These are phyloP conservation scores for Hycleus phaleratus DNA, from an alignment of 1,140 invertebrate genomes.

Conservation along the genomic window DNA sequence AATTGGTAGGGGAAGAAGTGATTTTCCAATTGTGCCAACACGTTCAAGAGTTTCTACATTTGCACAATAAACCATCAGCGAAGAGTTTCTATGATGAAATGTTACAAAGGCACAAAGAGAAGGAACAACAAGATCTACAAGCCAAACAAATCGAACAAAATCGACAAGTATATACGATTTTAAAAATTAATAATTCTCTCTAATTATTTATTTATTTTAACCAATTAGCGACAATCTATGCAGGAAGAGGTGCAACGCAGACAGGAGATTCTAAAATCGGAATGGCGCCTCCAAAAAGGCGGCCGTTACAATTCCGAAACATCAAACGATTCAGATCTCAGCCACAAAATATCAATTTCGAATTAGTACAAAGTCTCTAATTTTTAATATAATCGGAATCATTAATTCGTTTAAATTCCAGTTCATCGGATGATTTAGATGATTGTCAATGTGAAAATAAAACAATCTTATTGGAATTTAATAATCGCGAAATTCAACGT, in stretches of 20 bases:
- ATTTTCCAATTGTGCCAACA: conserved; percentile 65
- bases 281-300: conserved; percentile 37
- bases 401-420: conserved; percentile 5
- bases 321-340: conserved; percentile 18
- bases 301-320: conserved; percentile 22
- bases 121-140: conserved; percentile 51
- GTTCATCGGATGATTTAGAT: conserved; percentile 41
- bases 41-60: conserved; percentile 60
- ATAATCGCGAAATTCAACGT: conserved; percentile 46
- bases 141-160: conserved; percentile 53
- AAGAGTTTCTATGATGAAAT: conserved; percentile 80
- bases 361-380: background rate
- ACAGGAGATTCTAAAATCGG: conserved; percentile 57
- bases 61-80: conserved; percentile 63
- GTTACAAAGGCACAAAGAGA: conserved; percentile 55
- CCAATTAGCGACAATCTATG: conserved; percentile 50
- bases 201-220: background rate
- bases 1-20: conserved; percentile 64
- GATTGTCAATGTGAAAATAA: conserved; percentile 45
- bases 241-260: conserved; percentile 61
- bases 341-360: background rate
- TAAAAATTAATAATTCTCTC: background rate
- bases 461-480: conserved; percentile 47
- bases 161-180: conserved; percentile 43
- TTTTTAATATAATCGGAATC: background rate